Base-by-base conservation (phyloP, 2,797 vertebrate species). In the Danio aesculapii region DNA sequence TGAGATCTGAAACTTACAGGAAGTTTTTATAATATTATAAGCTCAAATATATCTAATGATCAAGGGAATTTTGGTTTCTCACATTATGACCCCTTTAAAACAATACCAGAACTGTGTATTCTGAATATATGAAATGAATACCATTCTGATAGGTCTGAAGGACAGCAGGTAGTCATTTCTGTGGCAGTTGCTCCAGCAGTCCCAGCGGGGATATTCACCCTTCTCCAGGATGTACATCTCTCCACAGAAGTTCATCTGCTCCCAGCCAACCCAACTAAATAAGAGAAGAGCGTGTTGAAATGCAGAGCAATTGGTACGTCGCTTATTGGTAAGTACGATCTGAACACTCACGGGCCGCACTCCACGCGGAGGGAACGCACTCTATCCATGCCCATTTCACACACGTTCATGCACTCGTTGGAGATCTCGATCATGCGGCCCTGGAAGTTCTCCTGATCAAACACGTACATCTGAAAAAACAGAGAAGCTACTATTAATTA, bases 371-470 rank as follows among this genome's bases (percentile, higher is more conserved):
- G 88, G 63, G 93, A 95, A 85, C 92, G 93, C 67, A 95, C 92
- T 82, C 75, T 90, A 85, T 95, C 94, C 91, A 94, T 92, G 43
- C 93, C 92, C 86, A 92, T 88, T 66, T 93, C 94, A 43, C 92
- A 93, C 84, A 92, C 92, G 2, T 92, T 95, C 91, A 92, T 89
- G 69, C 93, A 94, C 90, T 95, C 93, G 1, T 47, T 83, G 0
- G 4, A 90, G 88, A 95, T 93, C 90, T 95, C 93, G 0, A 93
- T 88, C 52, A 90, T 91, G 72, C 92, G 91, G 16, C 94, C 94
- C 91, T 94, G 93, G 90, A 95, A 95, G 86, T 95, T 95, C 90
- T 95, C 94, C 88, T 93, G 93, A 77, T 95, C 93, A 5, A 80
- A 95, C 76, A 93, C 88, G 0, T 71, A 90, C 92, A 95, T 92